A percentile compares a stretch with the other conserved stretches of the same genome.
These are phyloP conservation scores for Ondatra zibethicus DNA, from an alignment of 2,113 vertebrate species.

Conservation along the genomic window DNA sequence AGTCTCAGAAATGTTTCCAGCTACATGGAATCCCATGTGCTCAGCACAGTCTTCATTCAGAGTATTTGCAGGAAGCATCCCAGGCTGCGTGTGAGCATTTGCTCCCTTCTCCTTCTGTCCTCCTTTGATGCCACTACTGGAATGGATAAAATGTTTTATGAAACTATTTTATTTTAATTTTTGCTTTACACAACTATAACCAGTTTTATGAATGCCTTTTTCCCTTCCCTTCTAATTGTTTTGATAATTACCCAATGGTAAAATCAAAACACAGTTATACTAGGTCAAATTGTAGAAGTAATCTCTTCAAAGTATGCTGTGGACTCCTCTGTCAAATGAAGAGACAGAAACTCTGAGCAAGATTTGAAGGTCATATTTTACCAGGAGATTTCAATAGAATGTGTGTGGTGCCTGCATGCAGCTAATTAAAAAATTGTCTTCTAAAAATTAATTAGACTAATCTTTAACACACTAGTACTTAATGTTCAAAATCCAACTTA, in stretches of 20 bases:
- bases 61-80: background rate
- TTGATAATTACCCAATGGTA: slow-evolving; percentile 18
- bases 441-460: slow-evolving; percentile 53
- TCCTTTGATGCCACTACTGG: background rate
- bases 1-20: background rate
- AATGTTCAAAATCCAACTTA: slow-evolving; percentile 28
- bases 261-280: background rate
- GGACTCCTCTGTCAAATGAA: background rate
- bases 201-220: background rate
- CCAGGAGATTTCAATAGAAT: slow-evolving; percentile 1
- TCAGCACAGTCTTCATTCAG: background rate
- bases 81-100: background rate
- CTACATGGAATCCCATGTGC: background rate
- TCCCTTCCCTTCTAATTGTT: background rate
- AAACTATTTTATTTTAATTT: background rate
- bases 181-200: background rate
- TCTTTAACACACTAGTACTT: slow-evolving; percentile 52
- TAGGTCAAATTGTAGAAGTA: background rate
- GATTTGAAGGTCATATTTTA: background rate
- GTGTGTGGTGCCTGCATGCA: background rate
- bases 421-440: slow-evolving; percentile 47
- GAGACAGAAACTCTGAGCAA: background rate
- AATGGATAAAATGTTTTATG: background rate
- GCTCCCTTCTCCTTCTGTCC: background rate
- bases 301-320: background rate